phyloP scores from a whole-genome alignment of 2,888 invertebrate genomes.

The Phania funesta region DNA sequence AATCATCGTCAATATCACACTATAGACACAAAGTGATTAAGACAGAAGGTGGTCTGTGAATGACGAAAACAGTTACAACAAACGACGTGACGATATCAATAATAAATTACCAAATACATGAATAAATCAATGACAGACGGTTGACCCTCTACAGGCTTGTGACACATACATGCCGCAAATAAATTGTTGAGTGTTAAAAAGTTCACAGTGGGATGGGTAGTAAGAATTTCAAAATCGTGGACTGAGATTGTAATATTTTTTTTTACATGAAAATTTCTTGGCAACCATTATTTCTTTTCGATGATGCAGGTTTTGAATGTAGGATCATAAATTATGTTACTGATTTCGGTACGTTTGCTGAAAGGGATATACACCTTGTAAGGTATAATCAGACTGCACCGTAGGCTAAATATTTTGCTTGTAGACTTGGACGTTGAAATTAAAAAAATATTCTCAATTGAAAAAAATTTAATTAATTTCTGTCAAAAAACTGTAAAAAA shows the following conservation, averaged over 20 bases:
- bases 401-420: too few species aligned
- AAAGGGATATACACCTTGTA: too few species aligned
- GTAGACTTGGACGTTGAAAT: too few species aligned
- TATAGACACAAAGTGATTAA: not conserved
- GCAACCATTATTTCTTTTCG: not conserved
- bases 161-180: slow-evolving; percentile 9
- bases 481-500: too few species aligned
- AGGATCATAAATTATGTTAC: too few species aligned
- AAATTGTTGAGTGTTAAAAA: not conserved
- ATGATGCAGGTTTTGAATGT: too few species aligned
- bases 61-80: slow-evolving; percentile 3
- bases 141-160: slow-evolving; percentile 16
- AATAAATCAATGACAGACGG: slow-evolving; percentile 31
- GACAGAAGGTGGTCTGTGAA: not conserved
- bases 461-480: too few species aligned
- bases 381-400: too few species aligned
- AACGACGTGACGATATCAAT: not conserved
- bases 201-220: not conserved
- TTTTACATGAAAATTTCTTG: not conserved
- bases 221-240: not conserved
- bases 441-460: too few species aligned
- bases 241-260: not conserved
- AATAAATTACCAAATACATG: slow-evolving; percentile 36
- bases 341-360: too few species aligned
- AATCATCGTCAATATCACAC: not conserved